Evolutionary conservation across 2,888 invertebrate genomes (phyloP).

Genomic region (Macaria notata): DNA sequence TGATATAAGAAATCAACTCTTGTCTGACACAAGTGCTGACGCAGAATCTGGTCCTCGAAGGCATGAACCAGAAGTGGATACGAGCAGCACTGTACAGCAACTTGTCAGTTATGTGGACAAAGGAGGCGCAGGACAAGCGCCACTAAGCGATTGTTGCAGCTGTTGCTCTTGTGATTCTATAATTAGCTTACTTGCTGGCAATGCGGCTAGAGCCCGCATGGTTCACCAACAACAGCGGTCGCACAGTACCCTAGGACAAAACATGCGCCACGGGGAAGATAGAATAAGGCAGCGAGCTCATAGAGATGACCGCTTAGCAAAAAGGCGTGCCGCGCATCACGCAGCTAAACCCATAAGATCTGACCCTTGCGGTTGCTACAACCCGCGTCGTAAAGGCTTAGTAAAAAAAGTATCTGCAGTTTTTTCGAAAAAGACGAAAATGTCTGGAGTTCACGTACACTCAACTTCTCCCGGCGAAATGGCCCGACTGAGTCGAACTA

Average conservation of each 20-base stretch:
- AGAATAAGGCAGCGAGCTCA: conserved; percentile 8
- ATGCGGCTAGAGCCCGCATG: conserved; percentile 29
- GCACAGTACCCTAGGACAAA: conserved; percentile 6
- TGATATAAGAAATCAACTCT: conserved; percentile 49
- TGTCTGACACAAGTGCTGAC: conserved; percentile 42
- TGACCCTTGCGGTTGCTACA: conserved; percentile 4
- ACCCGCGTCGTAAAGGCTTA: conserved; percentile 1
- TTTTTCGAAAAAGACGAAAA: not conserved
- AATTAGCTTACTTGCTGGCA: conserved; percentile 23
- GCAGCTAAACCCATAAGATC: not conserved
- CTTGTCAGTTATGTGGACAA: conserved; percentile 53
- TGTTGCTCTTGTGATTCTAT: conserved; percentile 53
- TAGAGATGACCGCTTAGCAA: not conserved
- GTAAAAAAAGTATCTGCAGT: not conserved
- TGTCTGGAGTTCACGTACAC: not conserved
- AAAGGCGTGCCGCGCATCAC: not conserved
- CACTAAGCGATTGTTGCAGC: conserved; percentile 51
- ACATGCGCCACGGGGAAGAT: not conserved
- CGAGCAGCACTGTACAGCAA: conserved; percentile 41
- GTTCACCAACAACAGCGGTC: conserved; percentile 25
- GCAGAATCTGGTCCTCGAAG: no score
- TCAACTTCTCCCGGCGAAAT: not conserved
- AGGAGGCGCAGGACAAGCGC: conserved; percentile 32
- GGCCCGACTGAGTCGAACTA: conserved; percentile 18
- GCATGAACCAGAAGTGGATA: conserved; percentile 31